Evolutionary conservation across 2,888 invertebrate species (phyloP).

Genomic region (Ophion ellenae): DNA sequence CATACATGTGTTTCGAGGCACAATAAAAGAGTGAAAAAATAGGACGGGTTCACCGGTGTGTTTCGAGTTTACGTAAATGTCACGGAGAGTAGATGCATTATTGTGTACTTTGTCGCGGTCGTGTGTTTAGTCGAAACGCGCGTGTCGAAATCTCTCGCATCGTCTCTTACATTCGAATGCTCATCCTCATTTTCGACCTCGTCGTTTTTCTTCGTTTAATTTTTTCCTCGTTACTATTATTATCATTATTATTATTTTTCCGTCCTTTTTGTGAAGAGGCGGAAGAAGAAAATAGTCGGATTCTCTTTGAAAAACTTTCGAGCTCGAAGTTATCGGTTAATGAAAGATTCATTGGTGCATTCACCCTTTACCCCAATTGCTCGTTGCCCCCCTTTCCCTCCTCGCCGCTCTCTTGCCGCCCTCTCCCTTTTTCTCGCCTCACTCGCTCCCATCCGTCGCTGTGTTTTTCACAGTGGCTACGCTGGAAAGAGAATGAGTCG

Average conservation of each 20-base stretch:
- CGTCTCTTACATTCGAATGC: not conserved
- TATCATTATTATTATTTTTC: not conserved
- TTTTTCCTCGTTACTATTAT: not conserved
- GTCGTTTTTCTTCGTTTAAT: not conserved
- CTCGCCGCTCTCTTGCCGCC: not conserved
- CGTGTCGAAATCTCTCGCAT: not conserved
- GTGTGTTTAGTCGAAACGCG: not conserved
- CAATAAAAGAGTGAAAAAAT: not conserved
- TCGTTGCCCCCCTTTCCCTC: not conserved
- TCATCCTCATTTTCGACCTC: not conserved
- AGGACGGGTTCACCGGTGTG: not conserved
- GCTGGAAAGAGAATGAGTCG: not conserved
- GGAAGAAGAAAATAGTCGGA: not conserved
- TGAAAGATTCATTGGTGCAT: not conserved
- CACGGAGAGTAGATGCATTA: not conserved
- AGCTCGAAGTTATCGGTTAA: not conserved
- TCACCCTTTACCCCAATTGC: constrained; percentile 31
- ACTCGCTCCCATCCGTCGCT: not conserved
- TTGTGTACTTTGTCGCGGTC: too few relatives aligned
- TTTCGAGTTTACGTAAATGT: not conserved
- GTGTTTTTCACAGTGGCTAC: constrained; percentile 20
- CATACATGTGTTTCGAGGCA: not conserved
- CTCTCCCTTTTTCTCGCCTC: constrained; percentile 31
- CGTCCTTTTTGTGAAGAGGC: not conserved
- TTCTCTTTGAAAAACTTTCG: not conserved